Base-by-base conservation (phyloP, 2,888 invertebrate genomes). In the Trissonchulus latispiculum region DNA sequence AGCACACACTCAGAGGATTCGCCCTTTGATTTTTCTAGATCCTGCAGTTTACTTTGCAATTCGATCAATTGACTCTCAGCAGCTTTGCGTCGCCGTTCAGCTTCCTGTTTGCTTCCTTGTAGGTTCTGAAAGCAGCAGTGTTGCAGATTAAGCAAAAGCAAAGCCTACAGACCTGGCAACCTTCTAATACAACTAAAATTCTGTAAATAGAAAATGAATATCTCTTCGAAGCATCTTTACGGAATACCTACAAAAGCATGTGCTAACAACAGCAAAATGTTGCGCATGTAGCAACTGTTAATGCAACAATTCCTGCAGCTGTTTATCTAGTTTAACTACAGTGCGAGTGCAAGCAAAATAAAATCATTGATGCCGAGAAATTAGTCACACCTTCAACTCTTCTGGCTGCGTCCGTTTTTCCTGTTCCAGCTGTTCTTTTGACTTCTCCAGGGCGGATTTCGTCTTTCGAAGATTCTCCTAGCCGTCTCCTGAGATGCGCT, bases 341-440 rank as follows among this genome's bases (percentile, higher is more conserved):
- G n/a, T n/a, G n/a, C n/a, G n/a, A n/a, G n/a, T n/a, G n/a, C n/a
- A n/a, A n/a, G n/a, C n/a, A n/a, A n/a, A n/a, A n/a, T n/a, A n/a
- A n/a, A n/a, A n/a, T n/a, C n/a, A n/a, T n/a, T n/a, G n/a, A n/a
- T n/a, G n/a, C n/a, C n/a, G n/a, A n/a, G n/a, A n/a, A n/a, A n/a
- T n/a, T n/a, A n/a, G n/a, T n/a, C n/a, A n/a, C n/a, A 68, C 69
- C 69, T 67, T 71, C 70, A 72, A 36, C 36, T 99, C 99, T 29
- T 92, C 93, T 0, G 93, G 91, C 76, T n/a, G n/a, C n/a, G n/a
- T n/a, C n/a, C 92, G 91, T 82, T 93, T 94, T 85, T 97, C 96
- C 1, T 93, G 93, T 83, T 96, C 96, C 36, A 96, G 85, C 0
- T 90, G 87, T 74, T 89, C 88, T 84, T 95, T 95, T 0, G 90